Evolutionary conservation across 2,113 vertebrate genomes (phyloP).

Genomic region (Hirundichthys speculiger): DNA sequence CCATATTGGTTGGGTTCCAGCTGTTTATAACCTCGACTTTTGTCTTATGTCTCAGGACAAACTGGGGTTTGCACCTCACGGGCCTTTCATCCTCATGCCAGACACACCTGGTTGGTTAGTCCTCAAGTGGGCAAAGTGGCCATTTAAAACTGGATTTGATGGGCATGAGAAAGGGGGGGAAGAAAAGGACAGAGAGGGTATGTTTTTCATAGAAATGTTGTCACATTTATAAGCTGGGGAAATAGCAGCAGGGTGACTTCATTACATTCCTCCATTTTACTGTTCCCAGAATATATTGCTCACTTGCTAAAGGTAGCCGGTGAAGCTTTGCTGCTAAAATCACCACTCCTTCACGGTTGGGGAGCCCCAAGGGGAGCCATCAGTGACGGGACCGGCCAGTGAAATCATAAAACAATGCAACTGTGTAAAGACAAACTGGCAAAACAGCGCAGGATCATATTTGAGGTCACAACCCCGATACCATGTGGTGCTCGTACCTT

Average conservation of each 20-base stretch:
- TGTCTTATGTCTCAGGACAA: slow-evolving; percentile 33
- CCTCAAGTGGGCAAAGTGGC: slow-evolving; percentile 53
- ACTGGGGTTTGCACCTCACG: slow-evolving; percentile 26
- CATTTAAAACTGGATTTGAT: slow-evolving; percentile 58
- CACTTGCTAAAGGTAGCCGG: slow-evolving; percentile 52
- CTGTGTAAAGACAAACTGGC: slow-evolving; percentile 26
- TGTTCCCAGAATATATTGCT: slow-evolving; percentile 61
- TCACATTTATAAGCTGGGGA: slow-evolving; percentile 79
- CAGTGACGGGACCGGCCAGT: slow-evolving; percentile 43
- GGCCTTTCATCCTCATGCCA: slow-evolving; percentile 36
- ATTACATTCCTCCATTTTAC: slow-evolving; percentile 72
- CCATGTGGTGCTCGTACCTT: slow-evolving; percentile 9
- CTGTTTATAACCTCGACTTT: slow-evolving; percentile 53
- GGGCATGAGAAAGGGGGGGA: slow-evolving; percentile 6
- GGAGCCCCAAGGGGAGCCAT: slow-evolving; percentile 22
- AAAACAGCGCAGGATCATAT: slow-evolving; percentile 21
- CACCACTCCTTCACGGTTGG: slow-evolving; percentile 37
- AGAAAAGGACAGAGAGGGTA: slow-evolving; percentile 44
- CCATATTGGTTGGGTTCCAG: slow-evolving; percentile 19
- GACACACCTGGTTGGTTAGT: slow-evolving; percentile 32
- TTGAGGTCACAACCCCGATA: slow-evolving; percentile 21
- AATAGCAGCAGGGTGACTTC: slow-evolving; percentile 77
- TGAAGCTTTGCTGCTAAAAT: slow-evolving; percentile 47
- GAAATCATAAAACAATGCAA: slow-evolving; percentile 48
- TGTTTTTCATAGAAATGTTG: slow-evolving; percentile 74